Conservation (phyloP, 2,113 vertebrate species). For the Triplophysa rosa region DNA sequence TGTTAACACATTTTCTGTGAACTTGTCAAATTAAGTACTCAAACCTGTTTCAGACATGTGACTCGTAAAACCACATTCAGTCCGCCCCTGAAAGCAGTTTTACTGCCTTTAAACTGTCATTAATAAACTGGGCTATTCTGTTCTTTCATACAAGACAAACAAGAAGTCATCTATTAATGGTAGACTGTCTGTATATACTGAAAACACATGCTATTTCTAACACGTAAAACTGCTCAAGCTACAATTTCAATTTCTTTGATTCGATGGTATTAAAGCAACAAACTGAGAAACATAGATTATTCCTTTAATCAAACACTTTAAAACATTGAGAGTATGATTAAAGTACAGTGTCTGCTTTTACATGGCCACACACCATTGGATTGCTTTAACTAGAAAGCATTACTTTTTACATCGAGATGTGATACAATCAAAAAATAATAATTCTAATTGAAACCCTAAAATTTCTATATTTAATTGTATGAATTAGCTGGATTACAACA, state of each 20-base stretch:
- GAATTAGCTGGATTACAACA: not conserved
- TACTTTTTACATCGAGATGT: not conserved
- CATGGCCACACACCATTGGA: not conserved
- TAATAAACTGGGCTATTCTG: not conserved
- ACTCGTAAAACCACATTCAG: constrained; percentile 16
- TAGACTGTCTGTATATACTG: not conserved
- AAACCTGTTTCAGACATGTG: constrained; percentile 25
- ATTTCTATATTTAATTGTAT: not conserved
- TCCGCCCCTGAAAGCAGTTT: not conserved
- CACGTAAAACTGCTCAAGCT: no score
- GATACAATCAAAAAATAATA: not conserved
- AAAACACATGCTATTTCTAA: no score
- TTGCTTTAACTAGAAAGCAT: not conserved
- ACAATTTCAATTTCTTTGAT: no score
- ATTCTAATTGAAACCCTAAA: no score
- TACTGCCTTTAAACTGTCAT: not conserved
- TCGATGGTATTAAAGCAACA: no score
- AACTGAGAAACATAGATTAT: no score
- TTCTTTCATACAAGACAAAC: not conserved
- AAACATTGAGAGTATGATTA: no score
- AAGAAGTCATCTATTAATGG: no score
- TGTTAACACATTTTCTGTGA: not conserved
- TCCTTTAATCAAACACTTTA: no score
- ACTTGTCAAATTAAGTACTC: not conserved
- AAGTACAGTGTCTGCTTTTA: not conserved